A percentile compares a stretch with the other conserved stretches of the same genome.
Evolutionary conservation across 1,140 invertebrate genomes (phyloP).

Genomic region (Paracyclopina nana): DNA sequence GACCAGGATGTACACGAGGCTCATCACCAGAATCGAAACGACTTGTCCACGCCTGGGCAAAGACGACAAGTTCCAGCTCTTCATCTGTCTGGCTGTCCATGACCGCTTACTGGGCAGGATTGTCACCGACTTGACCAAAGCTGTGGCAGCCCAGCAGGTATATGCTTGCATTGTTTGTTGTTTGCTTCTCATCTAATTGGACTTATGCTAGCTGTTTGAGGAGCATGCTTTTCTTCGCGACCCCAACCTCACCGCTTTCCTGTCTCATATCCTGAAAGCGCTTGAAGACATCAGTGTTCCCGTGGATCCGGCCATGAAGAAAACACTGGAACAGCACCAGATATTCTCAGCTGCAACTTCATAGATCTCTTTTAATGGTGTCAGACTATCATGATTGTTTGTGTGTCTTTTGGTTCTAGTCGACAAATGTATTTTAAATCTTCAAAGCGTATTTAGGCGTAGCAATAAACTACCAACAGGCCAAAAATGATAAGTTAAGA

Average conservation of each 20-base stretch:
- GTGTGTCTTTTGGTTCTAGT: no score
- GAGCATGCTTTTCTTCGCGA: constrained; percentile 7
- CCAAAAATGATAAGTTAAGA: no score
- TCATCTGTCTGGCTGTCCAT: constrained; percentile 63
- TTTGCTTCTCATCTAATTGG: not conserved
- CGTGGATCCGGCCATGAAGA: constrained; percentile 14
- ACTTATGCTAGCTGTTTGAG: constrained; percentile 7
- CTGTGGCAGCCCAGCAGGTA: constrained; percentile 13
- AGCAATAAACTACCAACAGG: no score
- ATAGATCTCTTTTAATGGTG: no score
- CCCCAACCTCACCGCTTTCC: constrained; percentile 1
- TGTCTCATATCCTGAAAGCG: constrained; percentile 7
- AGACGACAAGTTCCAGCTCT: constrained; percentile 93
- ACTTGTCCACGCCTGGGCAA: constrained; percentile 75
- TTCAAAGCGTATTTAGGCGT: no score
- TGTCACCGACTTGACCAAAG: constrained; percentile 12
- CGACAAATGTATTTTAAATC: no score
- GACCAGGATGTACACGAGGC: constrained; percentile 17
- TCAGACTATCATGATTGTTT: no score
- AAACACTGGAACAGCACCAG: constrained; percentile 11
- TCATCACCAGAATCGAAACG: constrained; percentile 48
- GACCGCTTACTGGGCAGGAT: constrained; percentile 13
- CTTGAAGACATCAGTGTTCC: constrained; percentile 8
- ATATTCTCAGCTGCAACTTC: no score
- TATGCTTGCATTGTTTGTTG: not conserved